Conservation (phyloP, 2,888 invertebrate species). For the Belgica antarctica region DNA sequence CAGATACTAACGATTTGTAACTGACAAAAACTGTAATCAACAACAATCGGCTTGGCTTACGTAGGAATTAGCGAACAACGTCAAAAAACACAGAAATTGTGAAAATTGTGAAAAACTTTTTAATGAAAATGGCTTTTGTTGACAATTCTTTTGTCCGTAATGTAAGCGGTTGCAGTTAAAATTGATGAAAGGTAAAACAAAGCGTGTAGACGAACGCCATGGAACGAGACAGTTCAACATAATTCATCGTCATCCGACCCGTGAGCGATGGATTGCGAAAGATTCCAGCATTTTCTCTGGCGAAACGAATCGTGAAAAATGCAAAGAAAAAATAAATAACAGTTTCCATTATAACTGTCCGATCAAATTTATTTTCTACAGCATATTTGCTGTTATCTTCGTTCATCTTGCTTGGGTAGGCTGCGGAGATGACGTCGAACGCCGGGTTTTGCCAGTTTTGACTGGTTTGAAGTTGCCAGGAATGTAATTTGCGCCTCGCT, state of each 20-base stretch:
- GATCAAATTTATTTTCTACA: not conserved
- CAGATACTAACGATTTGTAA: not conserved
- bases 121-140: not conserved
- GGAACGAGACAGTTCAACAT: conserved; percentile 7
- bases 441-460: no score
- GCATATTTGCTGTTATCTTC: not conserved
- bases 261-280: conserved; percentile 10
- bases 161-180: not conserved
- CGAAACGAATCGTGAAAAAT: conserved; percentile 3
- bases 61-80: not conserved
- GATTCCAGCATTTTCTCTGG: not conserved
- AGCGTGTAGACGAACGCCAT: conserved; percentile 1
- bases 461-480: no score
- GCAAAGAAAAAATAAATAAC: not conserved
- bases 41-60: not conserved
- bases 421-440: no score
- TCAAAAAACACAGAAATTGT: not conserved
- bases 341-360: conserved; percentile 10
- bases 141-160: conserved; percentile 12
- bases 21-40: no score
- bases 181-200: conserved; percentile 19
- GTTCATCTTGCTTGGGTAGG: no score
- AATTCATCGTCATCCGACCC: not conserved
- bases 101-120: conserved; percentile 2
- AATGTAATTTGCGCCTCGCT: no score